Conservation (phyloP, 2,113 vertebrate genomes). For the Crotalus viridis region DNA sequence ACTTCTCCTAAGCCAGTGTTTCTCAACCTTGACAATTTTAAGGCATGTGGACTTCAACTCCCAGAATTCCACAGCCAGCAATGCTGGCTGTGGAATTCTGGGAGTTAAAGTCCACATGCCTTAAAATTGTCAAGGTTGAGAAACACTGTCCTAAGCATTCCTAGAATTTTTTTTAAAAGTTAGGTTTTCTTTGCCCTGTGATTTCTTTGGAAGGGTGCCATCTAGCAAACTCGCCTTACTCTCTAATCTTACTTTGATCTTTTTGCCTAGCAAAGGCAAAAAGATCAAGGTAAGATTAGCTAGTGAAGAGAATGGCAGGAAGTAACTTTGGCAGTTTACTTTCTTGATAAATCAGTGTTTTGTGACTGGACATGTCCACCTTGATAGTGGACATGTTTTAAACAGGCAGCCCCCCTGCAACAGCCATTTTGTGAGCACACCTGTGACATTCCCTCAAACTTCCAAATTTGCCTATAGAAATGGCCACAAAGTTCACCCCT, state of each 20-base stretch:
- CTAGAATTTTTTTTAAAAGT: background rate
- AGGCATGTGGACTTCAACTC: too few species aligned
- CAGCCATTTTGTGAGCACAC: background rate
- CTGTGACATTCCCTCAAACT: background rate
- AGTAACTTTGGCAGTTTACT: background rate
- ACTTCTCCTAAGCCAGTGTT: background rate
- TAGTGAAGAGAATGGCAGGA: background rate
- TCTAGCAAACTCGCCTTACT: background rate
- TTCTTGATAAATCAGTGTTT: background rate
- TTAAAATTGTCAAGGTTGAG: too few species aligned
- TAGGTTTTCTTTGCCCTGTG: background rate
- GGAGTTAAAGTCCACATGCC: too few species aligned
- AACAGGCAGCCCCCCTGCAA: background rate
- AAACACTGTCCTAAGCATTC: background rate
- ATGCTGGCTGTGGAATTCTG: too few species aligned
- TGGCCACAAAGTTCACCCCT: background rate
- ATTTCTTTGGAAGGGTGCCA: background rate
- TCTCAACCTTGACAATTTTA: too few species aligned
- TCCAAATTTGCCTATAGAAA: background rate
- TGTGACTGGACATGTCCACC: background rate
- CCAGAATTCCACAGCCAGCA: too few species aligned
- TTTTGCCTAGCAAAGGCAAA: background rate
- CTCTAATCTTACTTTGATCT: background rate
- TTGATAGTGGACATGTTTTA: background rate
- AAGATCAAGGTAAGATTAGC: background rate